Conservation (phyloP, 2,113 vertebrate species). For the Petrocephalus zakoni region DNA sequence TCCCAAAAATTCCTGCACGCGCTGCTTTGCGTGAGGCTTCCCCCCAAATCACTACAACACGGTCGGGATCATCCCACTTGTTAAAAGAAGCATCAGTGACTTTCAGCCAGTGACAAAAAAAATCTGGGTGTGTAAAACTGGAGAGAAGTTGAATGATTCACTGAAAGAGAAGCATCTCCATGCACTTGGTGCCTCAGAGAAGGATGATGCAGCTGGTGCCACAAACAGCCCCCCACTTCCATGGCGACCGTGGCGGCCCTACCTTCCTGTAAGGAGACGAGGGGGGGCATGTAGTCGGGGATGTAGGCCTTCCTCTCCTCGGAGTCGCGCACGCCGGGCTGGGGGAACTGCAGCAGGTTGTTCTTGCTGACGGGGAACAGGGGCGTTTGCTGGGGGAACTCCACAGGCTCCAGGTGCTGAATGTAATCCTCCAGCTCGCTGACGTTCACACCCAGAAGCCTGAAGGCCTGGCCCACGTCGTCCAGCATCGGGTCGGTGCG, state of each 20-base stretch:
- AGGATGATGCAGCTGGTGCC: not conserved
- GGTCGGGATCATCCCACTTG: not conserved
- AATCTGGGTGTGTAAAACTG: not conserved
- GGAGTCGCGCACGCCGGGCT: constrained; percentile 77
- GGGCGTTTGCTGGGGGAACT: constrained; percentile 85
- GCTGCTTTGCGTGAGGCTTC: not conserved
- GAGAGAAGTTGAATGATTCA: not conserved
- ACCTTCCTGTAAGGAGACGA: constrained; percentile 97
- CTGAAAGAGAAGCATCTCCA: not conserved
- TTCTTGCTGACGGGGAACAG: constrained; percentile 93
- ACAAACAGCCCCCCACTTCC: not conserved
- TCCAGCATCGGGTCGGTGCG: constrained; percentile 92
- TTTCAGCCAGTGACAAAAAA: not conserved
- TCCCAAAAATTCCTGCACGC: not conserved
- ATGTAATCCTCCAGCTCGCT: constrained; percentile 96
- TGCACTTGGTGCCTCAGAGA: not conserved
- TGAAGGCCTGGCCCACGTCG: constrained; percentile 90
- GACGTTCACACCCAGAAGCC: constrained; percentile 89
- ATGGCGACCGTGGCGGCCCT: constrained; percentile 22
- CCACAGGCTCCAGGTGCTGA: constrained; percentile 91
- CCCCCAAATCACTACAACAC: not conserved
- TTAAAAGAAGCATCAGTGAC: not conserved
- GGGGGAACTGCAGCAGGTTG: constrained; percentile 93
- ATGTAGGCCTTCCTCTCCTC: constrained; percentile 95
- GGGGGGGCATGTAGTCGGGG: constrained; percentile 89